These are phyloP conservation scores for Drosophila sulfurigaster DNA, from an alignment of 1,140 invertebrate species.

Conservation along the genomic window DNA sequence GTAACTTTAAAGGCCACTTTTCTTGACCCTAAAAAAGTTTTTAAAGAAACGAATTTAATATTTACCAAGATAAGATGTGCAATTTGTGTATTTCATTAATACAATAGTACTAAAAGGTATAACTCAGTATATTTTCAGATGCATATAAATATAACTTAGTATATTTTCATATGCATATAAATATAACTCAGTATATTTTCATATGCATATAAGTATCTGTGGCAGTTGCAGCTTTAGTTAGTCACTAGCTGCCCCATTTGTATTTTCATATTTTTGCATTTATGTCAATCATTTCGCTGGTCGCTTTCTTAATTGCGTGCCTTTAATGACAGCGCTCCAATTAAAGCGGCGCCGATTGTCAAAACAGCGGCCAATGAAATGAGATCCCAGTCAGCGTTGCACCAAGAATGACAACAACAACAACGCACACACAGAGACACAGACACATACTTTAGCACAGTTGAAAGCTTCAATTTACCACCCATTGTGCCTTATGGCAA, in stretches of 20 bases:
- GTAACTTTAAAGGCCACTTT: too few relatives aligned
- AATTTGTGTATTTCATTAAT: too few relatives aligned
- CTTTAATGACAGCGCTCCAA: conserved; percentile 76
- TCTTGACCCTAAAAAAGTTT: too few relatives aligned
- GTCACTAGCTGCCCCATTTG: neutral
- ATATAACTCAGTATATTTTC: too few relatives aligned
- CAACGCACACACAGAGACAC: conserved; percentile 34
- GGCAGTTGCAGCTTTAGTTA: neutral
- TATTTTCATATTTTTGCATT: neutral
- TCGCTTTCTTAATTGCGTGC: conserved; percentile 61
- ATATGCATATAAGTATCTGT: too few relatives aligned
- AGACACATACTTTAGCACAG: conserved; percentile 47
- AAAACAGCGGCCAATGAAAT: conserved; percentile 77
- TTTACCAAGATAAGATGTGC: too few relatives aligned
- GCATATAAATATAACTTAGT: too few relatives aligned
- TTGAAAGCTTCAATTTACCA: conserved; percentile 81
- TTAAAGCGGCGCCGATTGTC: conserved; percentile 76
- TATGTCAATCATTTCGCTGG: conserved; percentile 5
- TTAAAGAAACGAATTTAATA: too few relatives aligned
- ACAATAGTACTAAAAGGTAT: too few relatives aligned
- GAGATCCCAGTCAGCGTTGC: conserved; percentile 48
- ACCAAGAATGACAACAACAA: conserved; percentile 28
- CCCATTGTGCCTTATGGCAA: conserved; percentile 77
- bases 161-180: too few relatives aligned
- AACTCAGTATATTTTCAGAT: too few relatives aligned